Evolutionary conservation across 2,888 invertebrate species (phyloP), one percentile per base, ranked within the genome.

Genomic region (Notocelia uddmanniana): DNA sequence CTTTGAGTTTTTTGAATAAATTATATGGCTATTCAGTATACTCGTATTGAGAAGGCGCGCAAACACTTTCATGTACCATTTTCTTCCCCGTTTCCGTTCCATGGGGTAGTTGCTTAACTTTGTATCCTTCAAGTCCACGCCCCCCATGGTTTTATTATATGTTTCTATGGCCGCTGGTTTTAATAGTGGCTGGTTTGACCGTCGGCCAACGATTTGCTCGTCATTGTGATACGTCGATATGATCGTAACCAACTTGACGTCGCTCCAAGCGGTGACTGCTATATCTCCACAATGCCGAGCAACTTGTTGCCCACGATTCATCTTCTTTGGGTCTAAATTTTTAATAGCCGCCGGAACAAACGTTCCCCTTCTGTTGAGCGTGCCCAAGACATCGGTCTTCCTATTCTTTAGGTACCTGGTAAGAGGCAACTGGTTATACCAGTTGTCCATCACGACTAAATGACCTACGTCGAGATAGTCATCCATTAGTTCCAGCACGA

Each of bases 141-240:
- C 76, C 11, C 77, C 78, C 78, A 81, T 79, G 60, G 23, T 71
- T 45, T 75, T 76, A 58, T 80, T 80, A 60, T 80, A 81, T n/a
- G 60, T 62, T 8, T 60, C 54, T 0, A 77, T 68, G 5, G 55
- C 69, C 0, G 64, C 10, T 0, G 63, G 70, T 6, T 71, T 68
- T 26, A 9, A 13, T 11, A 52, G 52, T 37, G 10, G 37, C 31
- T 50, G n/a, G 15, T 45, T 37, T 3, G 11, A 34, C 55, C 52
- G 59, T 34, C 45, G 52, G 21, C 67, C 3, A 73, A 73, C n/a
- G 73, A 76, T 21, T 72, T 58, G 21, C 37, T 58, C 60, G 76
- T 74, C n/a, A 74, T 73, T 48, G 76, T 57, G 66, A 69, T 73
- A 34, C 68, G 74, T 62, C 73, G 75, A 73, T 13, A 58, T 37